Percentiles rank a stretch among this genome's conserved stretches.
Evolutionary conservation across 2,113 vertebrate species (phyloP).

Genomic region (Castor canadensis): DNA sequence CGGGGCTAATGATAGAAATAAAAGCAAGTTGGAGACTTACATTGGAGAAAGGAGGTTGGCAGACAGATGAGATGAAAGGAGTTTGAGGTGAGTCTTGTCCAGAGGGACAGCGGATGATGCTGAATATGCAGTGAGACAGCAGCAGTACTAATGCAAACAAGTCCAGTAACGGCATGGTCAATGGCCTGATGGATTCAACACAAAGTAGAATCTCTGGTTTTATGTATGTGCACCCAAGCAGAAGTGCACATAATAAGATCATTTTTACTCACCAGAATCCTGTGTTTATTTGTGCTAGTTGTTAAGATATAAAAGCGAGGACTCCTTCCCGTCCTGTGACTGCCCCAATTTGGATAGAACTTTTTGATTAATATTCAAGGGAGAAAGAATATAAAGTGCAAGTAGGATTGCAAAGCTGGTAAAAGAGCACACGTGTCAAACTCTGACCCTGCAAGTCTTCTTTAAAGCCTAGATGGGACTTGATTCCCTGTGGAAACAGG

Average conservation of each 20-base stretch:
- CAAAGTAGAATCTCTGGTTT: not conserved
- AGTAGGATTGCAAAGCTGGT: not conserved
- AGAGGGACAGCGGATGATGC: not conserved
- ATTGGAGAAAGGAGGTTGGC: not conserved
- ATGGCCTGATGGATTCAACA: not conserved
- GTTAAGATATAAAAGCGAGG: not conserved
- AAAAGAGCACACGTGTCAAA: not conserved
- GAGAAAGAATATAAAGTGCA: not conserved
- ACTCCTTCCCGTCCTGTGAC: too few relatives aligned
- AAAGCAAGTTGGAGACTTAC: not conserved
- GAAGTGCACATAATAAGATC: not conserved
- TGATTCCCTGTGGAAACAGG: not conserved
- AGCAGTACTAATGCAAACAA: not conserved
- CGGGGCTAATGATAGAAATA: too few relatives aligned
- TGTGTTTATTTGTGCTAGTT: not conserved
- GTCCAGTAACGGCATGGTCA: not conserved
- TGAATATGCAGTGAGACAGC: not conserved
- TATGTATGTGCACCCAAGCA: not conserved
- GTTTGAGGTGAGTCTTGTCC: not conserved
- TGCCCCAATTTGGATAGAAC: slow-evolving; percentile 1
- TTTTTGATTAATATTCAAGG: not conserved
- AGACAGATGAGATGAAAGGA: not conserved
- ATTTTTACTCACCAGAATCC: not conserved
- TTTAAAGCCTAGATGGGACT: not conserved
- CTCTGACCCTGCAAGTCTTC: not conserved